Base-by-base conservation (phyloP, 2,797 vertebrate species). In the Potorous gilbertii region DNA sequence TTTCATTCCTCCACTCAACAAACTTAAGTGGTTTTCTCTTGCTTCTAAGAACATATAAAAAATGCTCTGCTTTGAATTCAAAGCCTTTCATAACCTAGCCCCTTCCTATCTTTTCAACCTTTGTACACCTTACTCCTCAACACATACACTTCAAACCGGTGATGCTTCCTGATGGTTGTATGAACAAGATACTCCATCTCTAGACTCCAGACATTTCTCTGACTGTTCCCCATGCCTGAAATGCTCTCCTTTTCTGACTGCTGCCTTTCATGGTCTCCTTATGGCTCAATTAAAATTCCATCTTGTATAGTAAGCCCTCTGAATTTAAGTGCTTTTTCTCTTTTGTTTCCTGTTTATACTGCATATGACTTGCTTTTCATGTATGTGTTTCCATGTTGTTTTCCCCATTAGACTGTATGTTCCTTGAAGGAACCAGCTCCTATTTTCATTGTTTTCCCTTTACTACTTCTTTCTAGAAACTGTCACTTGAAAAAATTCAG, bases 101-200 rank as follows among this genome's bases (percentile, higher is more conserved):
- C 11, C 14, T 18, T 40, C n/a, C 66, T 21, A 74, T 5, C n/a
- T 74, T 74, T 74, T n/a, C 4, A 74, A 18, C 21, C n/a, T 40
- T 74, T n/a, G 40, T 74, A 40, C 28, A 62, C 1, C 66, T 40
- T 74, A 21, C 2, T 74, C 66, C 3, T 40, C 16, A 74, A 74
- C 9, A 74, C 0, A 0, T 74, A 40, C 0, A 9, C n/a, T 74
- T 74, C n/a, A 66, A n/a, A 66, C 5, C 0, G 8, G 14, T n/a
- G 31, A n/a, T 16, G 4, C 62, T 34, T 66, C 14, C 59, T 34
- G 5, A n/a, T 9, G 24, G 11, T 21, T 40, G 10, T 1, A 74
- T 9, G 5, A 24, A 74, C 34, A 74, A 74, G 18, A 9, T 24
- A 62, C 6, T 74, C 34, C n/a, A 74, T 74, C 34, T 40, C 66